Evolutionary conservation across 2,113 vertebrate species (phyloP).

Genomic region (Bothrops jararaca): DNA sequence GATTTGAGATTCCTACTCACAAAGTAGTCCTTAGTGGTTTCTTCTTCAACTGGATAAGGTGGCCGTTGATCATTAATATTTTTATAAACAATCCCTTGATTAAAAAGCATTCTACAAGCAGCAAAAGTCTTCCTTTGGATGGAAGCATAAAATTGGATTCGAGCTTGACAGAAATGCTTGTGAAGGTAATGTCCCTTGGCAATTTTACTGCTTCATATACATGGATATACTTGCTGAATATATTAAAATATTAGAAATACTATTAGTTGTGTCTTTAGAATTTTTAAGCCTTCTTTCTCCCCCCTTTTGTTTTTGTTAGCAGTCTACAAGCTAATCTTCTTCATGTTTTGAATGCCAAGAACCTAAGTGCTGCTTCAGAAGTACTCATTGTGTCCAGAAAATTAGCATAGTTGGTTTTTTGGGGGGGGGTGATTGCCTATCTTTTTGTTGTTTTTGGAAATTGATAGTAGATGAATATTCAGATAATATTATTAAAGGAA

Average conservation of each 20-base stretch:
- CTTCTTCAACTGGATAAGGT: not conserved
- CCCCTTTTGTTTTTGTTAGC: slow-evolving; percentile 33
- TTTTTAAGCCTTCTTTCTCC: not conserved
- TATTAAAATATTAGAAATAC: not conserved
- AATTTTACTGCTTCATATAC: not conserved
- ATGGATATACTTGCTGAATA: not conserved
- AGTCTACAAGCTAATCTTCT: slow-evolving; percentile 53
- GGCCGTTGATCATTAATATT: not conserved
- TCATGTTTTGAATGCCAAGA: slow-evolving; percentile 57
- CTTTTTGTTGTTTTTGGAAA: slow-evolving; percentile 56
- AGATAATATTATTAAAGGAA: slow-evolving; percentile 18
- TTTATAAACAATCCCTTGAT: not conserved
- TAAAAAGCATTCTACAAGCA: not conserved
- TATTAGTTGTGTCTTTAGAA: not conserved
- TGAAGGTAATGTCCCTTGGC: not conserved
- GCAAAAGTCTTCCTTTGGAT: not conserved
- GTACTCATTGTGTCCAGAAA: slow-evolving; percentile 60
- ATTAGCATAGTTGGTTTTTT: slow-evolving; percentile 53
- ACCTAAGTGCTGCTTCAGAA: slow-evolving; percentile 49
- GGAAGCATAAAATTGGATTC: not conserved
- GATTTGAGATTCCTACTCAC: not conserved
- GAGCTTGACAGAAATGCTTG: not conserved
- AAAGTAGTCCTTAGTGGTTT: not conserved
- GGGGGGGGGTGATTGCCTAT: not conserved
- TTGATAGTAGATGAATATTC: slow-evolving; percentile 45